Percentiles rank a stretch among this genome's conserved stretches.
phyloP scores from a whole-genome alignment of 2,797 vertebrate species.

The Danio albolineatus region DNA sequence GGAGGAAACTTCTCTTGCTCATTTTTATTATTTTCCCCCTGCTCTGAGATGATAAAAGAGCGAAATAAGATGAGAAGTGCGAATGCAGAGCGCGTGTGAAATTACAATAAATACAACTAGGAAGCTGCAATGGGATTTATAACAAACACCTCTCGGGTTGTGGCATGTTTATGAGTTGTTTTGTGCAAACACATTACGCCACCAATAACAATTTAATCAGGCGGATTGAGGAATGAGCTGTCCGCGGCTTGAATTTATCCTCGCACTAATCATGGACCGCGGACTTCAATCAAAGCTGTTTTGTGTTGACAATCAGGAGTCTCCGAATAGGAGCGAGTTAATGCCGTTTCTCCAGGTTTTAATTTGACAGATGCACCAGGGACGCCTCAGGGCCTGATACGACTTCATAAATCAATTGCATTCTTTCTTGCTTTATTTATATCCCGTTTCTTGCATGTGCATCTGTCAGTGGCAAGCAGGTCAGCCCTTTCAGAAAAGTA shows the following conservation, averaged over 20 bases:
- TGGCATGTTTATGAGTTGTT: slow-evolving; percentile 43
- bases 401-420: slow-evolving; percentile 34
- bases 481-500: slow-evolving; percentile 16
- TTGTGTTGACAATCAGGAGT: slow-evolving; percentile 31
- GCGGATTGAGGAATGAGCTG: slow-evolving; percentile 34
- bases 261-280: slow-evolving; percentile 37
- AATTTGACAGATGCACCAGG: slow-evolving; percentile 40
- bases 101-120: slow-evolving; percentile 3
- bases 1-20: neutral
- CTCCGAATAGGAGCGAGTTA: slow-evolving; percentile 22
- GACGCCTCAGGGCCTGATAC: slow-evolving; percentile 10
- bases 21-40: neutral
- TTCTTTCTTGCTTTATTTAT: slow-evolving; percentile 16
- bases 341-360: slow-evolving; percentile 35
- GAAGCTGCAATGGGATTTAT: slow-evolving; percentile 16
- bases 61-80: slow-evolving; percentile 9
- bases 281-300: slow-evolving; percentile 42
- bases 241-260: slow-evolving; percentile 35
- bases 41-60: slow-evolving; percentile 10
- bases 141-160: slow-evolving; percentile 13
- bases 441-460: slow-evolving; percentile 11
- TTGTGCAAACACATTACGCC: slow-evolving; percentile 35
- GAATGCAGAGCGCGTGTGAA: neutral
- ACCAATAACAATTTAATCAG: slow-evolving; percentile 40
- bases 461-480: slow-evolving; percentile 25